Percentiles rank a stretch among this genome's conserved stretches.
Conservation (phyloP, 1,140 invertebrate genomes). For the Cecropterus lyciades region DNA sequence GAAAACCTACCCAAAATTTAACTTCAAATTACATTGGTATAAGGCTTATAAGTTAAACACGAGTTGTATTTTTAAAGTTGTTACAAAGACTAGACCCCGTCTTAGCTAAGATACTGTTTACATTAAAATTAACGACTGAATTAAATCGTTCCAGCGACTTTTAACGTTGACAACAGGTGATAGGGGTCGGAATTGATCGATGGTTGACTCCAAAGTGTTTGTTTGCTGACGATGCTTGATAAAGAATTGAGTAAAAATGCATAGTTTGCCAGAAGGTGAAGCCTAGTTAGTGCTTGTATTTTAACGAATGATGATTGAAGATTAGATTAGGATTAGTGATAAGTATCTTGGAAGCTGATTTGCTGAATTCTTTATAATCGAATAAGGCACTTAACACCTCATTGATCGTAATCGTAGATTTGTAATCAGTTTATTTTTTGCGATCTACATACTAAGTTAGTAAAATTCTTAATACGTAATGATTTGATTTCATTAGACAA, state of each 20-base stretch:
- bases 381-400: no score
- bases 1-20: neutral
- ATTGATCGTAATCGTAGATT: no score
- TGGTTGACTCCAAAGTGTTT: neutral
- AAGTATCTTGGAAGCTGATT: conserved; percentile 3
- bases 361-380: conserved; percentile 11
- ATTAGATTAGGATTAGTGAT: conserved; percentile 18
- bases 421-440: no score
- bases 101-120: conserved; percentile 45
- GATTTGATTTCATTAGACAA: no score
- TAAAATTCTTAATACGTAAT: no score
- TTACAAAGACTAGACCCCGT: conserved; percentile 20
- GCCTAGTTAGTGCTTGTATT: conserved; percentile 22
- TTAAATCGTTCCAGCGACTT: conserved; percentile 31
- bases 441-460: no score
- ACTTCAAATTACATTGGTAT: neutral
- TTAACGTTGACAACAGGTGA: conserved; percentile 31
- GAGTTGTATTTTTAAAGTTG: neutral
- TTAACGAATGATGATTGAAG: conserved; percentile 30
- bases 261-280: conserved; percentile 33
- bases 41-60: neutral
- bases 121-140: conserved; percentile 42
- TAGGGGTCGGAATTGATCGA: conserved; percentile 32
- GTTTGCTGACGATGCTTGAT: conserved; percentile 26
- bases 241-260: conserved; percentile 30